These are phyloP conservation scores for Drosophila trapezifrons DNA, from an alignment of 1,140 invertebrate species.

Conservation along the genomic window DNA sequence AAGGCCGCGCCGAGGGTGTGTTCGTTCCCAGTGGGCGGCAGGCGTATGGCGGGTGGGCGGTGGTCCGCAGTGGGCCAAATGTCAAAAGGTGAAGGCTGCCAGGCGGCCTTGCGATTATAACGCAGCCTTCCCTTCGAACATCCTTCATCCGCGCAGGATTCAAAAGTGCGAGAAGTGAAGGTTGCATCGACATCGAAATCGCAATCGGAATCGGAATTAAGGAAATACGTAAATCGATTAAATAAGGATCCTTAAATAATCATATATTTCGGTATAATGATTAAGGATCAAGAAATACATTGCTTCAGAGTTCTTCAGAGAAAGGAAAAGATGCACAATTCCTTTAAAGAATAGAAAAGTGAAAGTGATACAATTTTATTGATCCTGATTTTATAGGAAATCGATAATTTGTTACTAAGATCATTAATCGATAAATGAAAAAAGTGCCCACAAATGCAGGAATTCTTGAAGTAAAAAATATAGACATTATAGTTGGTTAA, in stretches of 20 bases:
- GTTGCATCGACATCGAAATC: constrained; percentile 8
- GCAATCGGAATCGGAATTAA: not conserved
- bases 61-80: constrained; percentile 41
- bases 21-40: constrained; percentile 4
- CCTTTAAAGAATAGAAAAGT: not conserved
- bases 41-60: not conserved
- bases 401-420: not conserved
- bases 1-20: constrained; percentile 40
- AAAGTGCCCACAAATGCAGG: too few species aligned
- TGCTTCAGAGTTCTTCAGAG: not conserved
- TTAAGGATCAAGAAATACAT: not conserved
- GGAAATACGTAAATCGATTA: not conserved
- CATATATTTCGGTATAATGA: not conserved
- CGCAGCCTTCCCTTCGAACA: constrained; percentile 25
- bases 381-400: not conserved
- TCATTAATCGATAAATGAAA: not conserved
- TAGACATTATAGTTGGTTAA: too few species aligned
- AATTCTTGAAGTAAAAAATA: too few species aligned
- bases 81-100: constrained; percentile 61
- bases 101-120: constrained; percentile 46
- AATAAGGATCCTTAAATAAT: not conserved
- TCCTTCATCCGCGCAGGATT: constrained; percentile 9
- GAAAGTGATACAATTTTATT: not conserved
- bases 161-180: constrained; percentile 1
- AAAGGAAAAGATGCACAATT: too few species aligned